A percentile compares a stretch with the other conserved stretches of the same genome.
Evolutionary conservation across 92 coral and sea anemone genomes (phyloP).

Genomic region (Bergia sp.): DNA sequence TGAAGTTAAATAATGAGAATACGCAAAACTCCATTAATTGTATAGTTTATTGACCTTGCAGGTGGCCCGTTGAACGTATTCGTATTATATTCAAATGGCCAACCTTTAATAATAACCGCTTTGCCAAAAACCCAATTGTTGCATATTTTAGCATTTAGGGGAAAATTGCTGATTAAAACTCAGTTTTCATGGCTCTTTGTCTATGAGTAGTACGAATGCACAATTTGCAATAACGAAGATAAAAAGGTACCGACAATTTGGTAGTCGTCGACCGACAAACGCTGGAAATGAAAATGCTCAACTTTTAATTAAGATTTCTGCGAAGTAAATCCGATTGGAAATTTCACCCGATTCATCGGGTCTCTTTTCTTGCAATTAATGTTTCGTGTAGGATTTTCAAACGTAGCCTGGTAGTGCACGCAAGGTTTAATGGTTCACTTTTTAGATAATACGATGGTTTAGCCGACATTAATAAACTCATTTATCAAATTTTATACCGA

Average conservation of each 20-base stretch:
- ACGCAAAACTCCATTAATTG: neutral
- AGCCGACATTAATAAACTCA: too few relatives aligned
- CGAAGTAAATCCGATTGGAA: neutral
- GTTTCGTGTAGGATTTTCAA: neutral
- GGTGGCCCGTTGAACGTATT: neutral
- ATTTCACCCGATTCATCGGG: neutral
- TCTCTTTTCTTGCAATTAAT: neutral
- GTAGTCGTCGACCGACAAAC: neutral
- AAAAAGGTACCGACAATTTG: neutral
- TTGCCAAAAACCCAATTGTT: neutral
- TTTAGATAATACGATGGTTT: too few relatives aligned
- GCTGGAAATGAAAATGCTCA: too few relatives aligned
- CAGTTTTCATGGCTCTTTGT: neutral
- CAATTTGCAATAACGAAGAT: neutral
- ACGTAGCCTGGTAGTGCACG: neutral
- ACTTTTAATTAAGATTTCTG: neutral
- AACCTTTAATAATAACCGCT: too few relatives aligned
- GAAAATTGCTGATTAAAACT: neutral
- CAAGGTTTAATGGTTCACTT: neutral
- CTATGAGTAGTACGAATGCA: neutral
- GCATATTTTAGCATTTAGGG: neutral
- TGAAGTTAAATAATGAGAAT: neutral
- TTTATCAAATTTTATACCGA: neutral
- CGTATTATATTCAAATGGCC: neutral
- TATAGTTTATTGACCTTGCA: neutral